These are phyloP conservation scores for Oscheius sp. DNA, from an alignment of 2,888 invertebrate species.

Conservation along the genomic window DNA sequence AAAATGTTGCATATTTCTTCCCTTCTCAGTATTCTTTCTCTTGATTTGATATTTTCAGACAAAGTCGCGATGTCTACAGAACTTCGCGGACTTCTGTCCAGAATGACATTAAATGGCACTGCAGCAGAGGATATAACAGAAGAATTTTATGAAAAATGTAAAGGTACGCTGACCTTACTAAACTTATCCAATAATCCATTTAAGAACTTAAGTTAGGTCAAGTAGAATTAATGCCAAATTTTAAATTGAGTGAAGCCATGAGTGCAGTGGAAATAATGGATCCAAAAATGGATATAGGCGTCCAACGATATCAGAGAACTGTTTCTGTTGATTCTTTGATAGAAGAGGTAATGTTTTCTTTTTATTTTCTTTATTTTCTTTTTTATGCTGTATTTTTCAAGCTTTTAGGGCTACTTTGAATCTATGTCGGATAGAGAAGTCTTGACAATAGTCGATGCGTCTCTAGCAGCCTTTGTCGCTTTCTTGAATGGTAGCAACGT, in stretches of 20 bases:
- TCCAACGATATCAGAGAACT: constrained; percentile 78
- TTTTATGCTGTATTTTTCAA: neutral
- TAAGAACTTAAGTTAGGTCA: constrained; percentile 46
- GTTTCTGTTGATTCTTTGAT: constrained; percentile 22
- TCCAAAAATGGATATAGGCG: constrained; percentile 99
- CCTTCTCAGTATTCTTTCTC: too few relatives aligned
- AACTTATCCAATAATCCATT: neutral
- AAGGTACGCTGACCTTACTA: neutral
- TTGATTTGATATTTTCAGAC: too few relatives aligned
- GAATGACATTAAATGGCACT: neutral
- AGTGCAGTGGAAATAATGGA: constrained; percentile 99
- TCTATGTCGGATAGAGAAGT: constrained; percentile 20
- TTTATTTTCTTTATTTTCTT: neutral
- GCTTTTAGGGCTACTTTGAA: constrained; percentile 28
- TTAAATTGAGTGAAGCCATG: constrained; percentile 90
- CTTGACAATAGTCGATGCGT: constrained; percentile 91
- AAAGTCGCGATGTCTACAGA: constrained; percentile 11
- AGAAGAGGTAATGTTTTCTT: constrained; percentile 10
- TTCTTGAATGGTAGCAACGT: constrained; percentile 96
- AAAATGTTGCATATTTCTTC: constrained; percentile 6
- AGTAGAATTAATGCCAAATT: constrained; percentile 33
- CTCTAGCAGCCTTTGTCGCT: constrained; percentile 88
- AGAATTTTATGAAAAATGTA: constrained; percentile 12
- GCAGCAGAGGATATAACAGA: constrained; percentile 8
- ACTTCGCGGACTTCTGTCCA: constrained; percentile 6